Evolutionary conservation across 2,113 vertebrate species (phyloP), one percentile per base, ranked within the genome.

Genomic region (Boulengerochromis microlepis): DNA sequence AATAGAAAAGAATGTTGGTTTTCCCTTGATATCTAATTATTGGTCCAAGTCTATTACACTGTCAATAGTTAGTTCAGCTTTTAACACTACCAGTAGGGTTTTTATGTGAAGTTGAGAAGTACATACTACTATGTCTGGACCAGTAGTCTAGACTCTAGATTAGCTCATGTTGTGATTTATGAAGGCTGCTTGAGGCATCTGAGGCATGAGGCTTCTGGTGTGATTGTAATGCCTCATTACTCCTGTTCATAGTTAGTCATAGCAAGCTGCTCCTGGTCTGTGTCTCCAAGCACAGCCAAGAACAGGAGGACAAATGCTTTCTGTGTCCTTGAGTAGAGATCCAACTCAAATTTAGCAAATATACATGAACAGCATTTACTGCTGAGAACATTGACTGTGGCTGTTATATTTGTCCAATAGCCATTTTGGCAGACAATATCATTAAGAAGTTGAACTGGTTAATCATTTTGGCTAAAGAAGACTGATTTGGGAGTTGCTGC

Each of bases 191-290:
- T 86, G 85, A 95, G 91, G 95, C 92, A 93, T 95, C 92, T 93
- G 86, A 95, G 83, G 92, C 93, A 93, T 85, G 93, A 95, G 89
- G 91, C 92, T 93, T 93, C 94, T 95, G 93, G 94, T 94, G 90
- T 89, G 93, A 95, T 95, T 95, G 94, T 93, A 95, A 95, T 95
- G 93, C 95, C 95, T 95, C 94, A 95, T 96, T 96, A 93, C 94
- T 93, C 88, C 92, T 93, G 91, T 94, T 94, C 93, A 93, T 94
- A 94, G 94, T 95, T 94, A 90, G 88, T 94, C 93, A 94, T 81
- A 89, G 91, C 85, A 69, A 90, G 90, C 91, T 78, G 93, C 95
- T 94, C 86, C 95, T 95, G 95, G 89, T 94, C 91, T 94, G n/a
- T 91, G 92, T 95, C 92, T 92, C 38, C 76, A 69, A 53, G 85